Evolutionary conservation across 1,140 invertebrate species (phyloP), one percentile per base, ranked within the genome.

Genomic region (Brachionus rubens): DNA sequence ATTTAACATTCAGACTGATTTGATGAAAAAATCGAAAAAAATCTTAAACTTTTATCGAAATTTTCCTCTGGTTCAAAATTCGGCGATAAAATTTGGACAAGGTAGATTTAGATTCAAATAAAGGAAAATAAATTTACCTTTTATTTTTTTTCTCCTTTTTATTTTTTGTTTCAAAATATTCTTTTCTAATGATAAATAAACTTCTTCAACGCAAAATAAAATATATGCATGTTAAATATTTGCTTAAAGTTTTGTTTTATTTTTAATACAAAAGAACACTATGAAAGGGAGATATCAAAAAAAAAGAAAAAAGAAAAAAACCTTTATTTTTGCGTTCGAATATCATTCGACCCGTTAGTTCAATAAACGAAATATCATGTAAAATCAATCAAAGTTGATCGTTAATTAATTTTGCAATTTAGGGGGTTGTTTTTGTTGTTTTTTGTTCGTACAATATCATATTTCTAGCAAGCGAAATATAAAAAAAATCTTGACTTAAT

Each of bases 121-220:
- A 54, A 54, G 24, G 52, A 24, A 54, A 54, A 54, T 26, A 30
- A 54, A 54, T 54, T 54, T 54, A 54, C 52, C 52, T n/a, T n/a
- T n/a, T n/a, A n/a, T n/a, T n/a, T n/a, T n/a, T n/a, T n/a, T n/a
- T n/a, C n/a, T n/a, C n/a, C n/a, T n/a, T n/a, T 62, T 62, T 62
- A 62, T 36, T 36, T 36, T 36, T 36, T 33, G 33, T 40, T 36
- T 30, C 33, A 16, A 36, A 36, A 62, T 30, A 62, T 33, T 36
- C 56, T 62, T 41, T 36, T 21, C n/a, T 62, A 62, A 62, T 62
- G 56, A 62, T 62, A 62, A 62, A 62, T 62, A 62, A 62, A 62
- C 56, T 62, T 62, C 33, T 62, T 40, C 28, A 62, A 62, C 26
- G n/a, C 41, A 43, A 43, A n/a, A 43, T 43, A 54, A 54, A 54